Conservation (phyloP, 2,888 invertebrate species). For the Elaeidobius kamerunicus region DNA sequence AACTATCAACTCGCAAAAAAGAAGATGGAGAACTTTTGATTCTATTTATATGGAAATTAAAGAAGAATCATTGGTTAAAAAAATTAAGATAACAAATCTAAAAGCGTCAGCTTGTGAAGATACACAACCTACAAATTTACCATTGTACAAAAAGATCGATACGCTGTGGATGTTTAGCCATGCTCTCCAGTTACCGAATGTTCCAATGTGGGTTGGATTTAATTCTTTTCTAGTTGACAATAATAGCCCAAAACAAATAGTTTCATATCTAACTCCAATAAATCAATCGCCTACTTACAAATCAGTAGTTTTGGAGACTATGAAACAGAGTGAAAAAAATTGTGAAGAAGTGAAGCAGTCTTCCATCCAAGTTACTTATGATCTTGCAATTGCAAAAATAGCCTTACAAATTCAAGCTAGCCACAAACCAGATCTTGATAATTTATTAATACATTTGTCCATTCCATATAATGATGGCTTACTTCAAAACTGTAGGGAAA, state of each 20-base stretch:
- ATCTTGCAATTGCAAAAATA: constrained; percentile 29
- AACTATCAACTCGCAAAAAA: background rate
- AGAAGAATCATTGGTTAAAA: too few species aligned
- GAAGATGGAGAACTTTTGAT: constrained; percentile 8
- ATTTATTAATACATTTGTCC: too few species aligned
- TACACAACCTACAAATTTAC: constrained; percentile 9
- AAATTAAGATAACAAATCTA: too few species aligned
- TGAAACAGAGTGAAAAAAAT: constrained; percentile 33
- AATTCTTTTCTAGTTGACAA: constrained; percentile 31
- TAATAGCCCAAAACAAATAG: constrained; percentile 32
- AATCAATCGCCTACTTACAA: constrained; percentile 39
- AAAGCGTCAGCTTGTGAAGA: constrained; percentile 26
- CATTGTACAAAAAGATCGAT: constrained; percentile 10
- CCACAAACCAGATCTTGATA: constrained; percentile 20
- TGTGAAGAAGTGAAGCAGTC: constrained; percentile 31
- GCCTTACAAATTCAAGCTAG: constrained; percentile 35
- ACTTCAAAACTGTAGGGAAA: constrained; percentile 34
- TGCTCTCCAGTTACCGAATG: constrained; percentile 19
- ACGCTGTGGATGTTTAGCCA: constrained; percentile 21
- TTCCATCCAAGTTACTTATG: constrained; percentile 24
- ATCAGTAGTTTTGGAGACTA: constrained; percentile 36
- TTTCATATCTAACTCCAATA: constrained; percentile 38
- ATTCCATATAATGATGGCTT: constrained; percentile 38
- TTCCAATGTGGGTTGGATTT: constrained; percentile 26
- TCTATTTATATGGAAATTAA: background rate